Conservation (phyloP, 1,140 invertebrate species). For the Drosophila tristis region DNA sequence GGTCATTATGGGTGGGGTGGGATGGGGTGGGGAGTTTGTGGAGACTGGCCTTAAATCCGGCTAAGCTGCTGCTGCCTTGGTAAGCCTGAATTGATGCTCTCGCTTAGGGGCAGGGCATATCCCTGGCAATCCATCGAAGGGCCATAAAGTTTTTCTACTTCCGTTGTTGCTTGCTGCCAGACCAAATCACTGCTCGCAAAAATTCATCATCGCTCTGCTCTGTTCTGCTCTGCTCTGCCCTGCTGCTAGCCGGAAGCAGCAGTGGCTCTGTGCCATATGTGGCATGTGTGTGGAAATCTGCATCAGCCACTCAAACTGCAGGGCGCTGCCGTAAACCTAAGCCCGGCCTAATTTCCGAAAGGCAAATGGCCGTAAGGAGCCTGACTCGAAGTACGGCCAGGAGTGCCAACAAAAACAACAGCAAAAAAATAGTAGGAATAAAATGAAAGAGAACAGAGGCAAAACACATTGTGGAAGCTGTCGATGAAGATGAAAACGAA, state of each 20-base stretch:
- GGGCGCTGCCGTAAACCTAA: slow-evolving; percentile 45
- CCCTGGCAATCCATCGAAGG: slow-evolving; percentile 42
- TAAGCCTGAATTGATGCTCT: slow-evolving; percentile 12
- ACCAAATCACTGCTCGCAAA: slow-evolving; percentile 35
- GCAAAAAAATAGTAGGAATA: slow-evolving; percentile 17
- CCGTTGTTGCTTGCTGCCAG: not conserved
- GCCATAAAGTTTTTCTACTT: slow-evolving; percentile 27
- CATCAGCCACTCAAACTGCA: slow-evolving; percentile 40
- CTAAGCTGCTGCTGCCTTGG: slow-evolving; percentile 30
- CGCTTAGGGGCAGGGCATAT: slow-evolving; percentile 1
- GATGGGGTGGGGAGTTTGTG: not conserved
- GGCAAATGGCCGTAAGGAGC: slow-evolving; percentile 51
- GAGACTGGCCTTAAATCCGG: slow-evolving; percentile 22
- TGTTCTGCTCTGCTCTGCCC: too few relatives aligned
- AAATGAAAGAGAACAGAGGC: slow-evolving; percentile 39
- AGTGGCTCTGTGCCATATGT: slow-evolving; percentile 20
- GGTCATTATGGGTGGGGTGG: slow-evolving; percentile 30
- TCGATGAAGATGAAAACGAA: slow-evolving; percentile 48
- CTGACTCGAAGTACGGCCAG: slow-evolving; percentile 18
- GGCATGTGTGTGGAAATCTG: slow-evolving; percentile 20
- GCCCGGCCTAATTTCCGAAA: slow-evolving; percentile 64
- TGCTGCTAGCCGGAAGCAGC: not conserved
- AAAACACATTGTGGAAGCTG: slow-evolving; percentile 51
- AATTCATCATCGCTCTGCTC: slow-evolving; percentile 42
- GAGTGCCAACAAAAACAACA: slow-evolving; percentile 31